Evolutionary conservation across 1,140 invertebrate genomes (phyloP).

Genomic region (Polyergus mexicanus): DNA sequence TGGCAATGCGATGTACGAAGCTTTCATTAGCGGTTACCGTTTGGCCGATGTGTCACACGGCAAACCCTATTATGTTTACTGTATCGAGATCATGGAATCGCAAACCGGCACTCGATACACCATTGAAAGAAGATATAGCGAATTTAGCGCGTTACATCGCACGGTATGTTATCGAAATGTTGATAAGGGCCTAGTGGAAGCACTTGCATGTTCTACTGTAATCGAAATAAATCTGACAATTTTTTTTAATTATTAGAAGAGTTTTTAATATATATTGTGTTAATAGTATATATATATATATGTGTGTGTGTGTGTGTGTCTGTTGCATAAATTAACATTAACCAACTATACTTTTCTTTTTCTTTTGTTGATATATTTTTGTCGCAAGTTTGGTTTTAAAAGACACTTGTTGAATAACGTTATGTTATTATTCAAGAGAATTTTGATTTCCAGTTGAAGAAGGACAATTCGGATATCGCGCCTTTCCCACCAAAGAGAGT

Average conservation of each 20-base stretch:
- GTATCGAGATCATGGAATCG: constrained; percentile 86
- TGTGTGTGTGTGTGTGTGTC: neutral
- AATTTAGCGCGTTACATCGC: constrained; percentile 89
- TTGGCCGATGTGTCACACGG: constrained; percentile 83
- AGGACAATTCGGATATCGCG: constrained; percentile 84
- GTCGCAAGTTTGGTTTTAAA: neutral
- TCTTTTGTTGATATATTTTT: neutral
- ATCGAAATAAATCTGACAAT: no score
- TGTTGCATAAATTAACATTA: neutral
- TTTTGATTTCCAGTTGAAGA: constrained; percentile 81
- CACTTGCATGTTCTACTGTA: no score
- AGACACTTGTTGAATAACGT: neutral
- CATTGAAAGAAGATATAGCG: constrained; percentile 88
- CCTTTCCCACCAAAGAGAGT: constrained; percentile 89
- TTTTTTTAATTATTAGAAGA: neutral
- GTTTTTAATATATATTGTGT: neutral
- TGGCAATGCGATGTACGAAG: constrained; percentile 84
- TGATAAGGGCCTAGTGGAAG: neutral
- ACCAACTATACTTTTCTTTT: neutral
- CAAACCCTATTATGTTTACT: constrained; percentile 88
- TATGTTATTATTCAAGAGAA: neutral
- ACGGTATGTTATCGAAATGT: constrained; percentile 82
- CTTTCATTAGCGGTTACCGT: constrained; percentile 84
- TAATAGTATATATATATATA: neutral
- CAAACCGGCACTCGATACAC: constrained; percentile 83